Evolutionary conservation across 2,113 vertebrate species (phyloP), one percentile per base, ranked within the genome.

Genomic region (Rhinogobius similis): DNA sequence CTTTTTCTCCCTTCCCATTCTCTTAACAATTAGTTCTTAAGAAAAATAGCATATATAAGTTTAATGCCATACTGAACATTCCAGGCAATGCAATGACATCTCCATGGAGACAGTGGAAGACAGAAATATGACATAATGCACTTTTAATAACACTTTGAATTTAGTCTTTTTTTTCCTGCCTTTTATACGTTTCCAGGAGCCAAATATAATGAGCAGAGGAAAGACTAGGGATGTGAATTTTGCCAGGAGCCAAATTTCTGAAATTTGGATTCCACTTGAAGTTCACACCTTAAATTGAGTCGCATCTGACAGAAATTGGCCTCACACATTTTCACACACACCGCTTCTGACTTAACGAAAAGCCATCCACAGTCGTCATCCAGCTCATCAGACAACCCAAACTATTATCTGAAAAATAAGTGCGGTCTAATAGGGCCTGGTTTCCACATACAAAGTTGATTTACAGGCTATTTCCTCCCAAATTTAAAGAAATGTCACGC

Each of bases 281-380:
- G 55, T 27, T 58, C 24, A 58, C 55, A 58, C 55, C 55, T 58
- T 58, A 29, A 56, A 58, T 58, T 58, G 55, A 58, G 55, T 29
- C 52, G 52, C 5, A 11, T 55, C 24, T 58, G 55, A 18, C 55
- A 58, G 55, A 58, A 58, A 58, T 58, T 58, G 55, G 55, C 55
- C 55, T 29, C 26, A 58, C 14, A 58, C 26, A 29, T 58, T 58
- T 29, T 29, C 55, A 58, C 55, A 58, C 53, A 55, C 55, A 58
- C 14, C 18, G 24, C 6, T 20, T 58, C 26, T 58, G 55, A 18
- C 24, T 29, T 8, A 29, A 32, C 23, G 6, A 26, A 18, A 58
- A 58, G 24, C 55, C 24, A 58, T 18, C 55, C 13, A 58, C 29
- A 58, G 12, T 13, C 26, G 52, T 50, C 8, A 23, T 10, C 10